These are phyloP conservation scores for Lasioglossum malachurum DNA, from an alignment of 2,888 invertebrate genomes.

Conservation along the genomic window DNA sequence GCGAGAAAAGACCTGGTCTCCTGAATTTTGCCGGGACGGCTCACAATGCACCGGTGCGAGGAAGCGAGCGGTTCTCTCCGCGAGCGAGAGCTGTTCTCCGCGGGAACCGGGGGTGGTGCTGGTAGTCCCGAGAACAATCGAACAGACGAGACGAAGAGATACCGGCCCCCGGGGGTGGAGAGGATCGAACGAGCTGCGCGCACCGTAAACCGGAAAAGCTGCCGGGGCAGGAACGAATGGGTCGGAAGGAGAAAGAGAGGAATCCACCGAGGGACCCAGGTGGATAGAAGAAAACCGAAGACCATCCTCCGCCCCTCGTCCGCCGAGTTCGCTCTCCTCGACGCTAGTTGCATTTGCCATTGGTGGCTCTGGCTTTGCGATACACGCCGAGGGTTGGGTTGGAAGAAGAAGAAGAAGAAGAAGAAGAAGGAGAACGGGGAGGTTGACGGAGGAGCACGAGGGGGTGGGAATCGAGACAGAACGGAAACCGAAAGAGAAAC, in stretches of 20 bases:
- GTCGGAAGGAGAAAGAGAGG: slow-evolving; percentile 14
- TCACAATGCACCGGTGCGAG: not conserved
- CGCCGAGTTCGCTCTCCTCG: slow-evolving; percentile 37
- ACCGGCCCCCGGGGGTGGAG: slow-evolving; percentile 2
- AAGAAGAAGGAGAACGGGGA: not conserved
- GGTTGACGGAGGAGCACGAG: not conserved
- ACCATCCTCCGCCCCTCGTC: slow-evolving; percentile 4
- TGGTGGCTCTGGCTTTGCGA: slow-evolving; percentile 55
- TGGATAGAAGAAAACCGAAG: not conserved
- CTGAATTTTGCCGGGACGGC: not conserved
- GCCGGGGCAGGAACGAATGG: slow-evolving; percentile 14
- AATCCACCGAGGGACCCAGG: not conserved
- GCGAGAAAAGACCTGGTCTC: not conserved
- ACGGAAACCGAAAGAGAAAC: slow-evolving; percentile 28
- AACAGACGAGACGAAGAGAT: slow-evolving; percentile 11
- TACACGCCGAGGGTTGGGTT: slow-evolving; percentile 13
- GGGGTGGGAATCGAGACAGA: slow-evolving; percentile 23
- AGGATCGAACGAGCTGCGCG: slow-evolving; percentile 50
- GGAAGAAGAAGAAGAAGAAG: slow-evolving; percentile 8
- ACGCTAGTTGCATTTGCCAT: slow-evolving; percentile 63
- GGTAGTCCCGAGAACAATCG: slow-evolving; percentile 10
- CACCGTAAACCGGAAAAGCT: slow-evolving; percentile 30
- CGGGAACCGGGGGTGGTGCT: not conserved
- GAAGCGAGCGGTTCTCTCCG: not conserved
- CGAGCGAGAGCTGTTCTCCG: slow-evolving; percentile 5